These are phyloP conservation scores for Chloropsis hardwickii DNA, from an alignment of 2,113 vertebrate species.

Conservation along the genomic window DNA sequence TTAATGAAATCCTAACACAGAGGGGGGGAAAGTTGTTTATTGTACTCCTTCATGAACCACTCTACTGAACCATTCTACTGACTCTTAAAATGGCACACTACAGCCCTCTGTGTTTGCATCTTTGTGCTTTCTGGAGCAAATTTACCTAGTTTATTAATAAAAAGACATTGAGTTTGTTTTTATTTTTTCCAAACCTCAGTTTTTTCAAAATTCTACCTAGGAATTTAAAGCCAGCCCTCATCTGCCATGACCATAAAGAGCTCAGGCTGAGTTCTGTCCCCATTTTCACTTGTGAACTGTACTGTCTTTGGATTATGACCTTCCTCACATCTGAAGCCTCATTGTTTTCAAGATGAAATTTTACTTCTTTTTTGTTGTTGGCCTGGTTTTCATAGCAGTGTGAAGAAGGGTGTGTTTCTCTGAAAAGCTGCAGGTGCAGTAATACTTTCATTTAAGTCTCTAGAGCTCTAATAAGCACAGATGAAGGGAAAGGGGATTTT, in stretches of 20 bases:
- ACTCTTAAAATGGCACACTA: not conserved
- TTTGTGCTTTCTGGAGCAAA: not conserved
- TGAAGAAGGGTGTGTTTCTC: conserved; percentile 46
- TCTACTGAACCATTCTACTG: not conserved
- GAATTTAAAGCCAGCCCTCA: conserved; percentile 15
- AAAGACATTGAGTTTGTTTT: not conserved
- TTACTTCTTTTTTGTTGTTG: conserved; percentile 42
- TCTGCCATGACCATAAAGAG: not conserved
- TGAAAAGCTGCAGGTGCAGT: conserved; percentile 28
- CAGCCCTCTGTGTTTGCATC: not conserved
- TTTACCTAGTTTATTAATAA: not conserved
- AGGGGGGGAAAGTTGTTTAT: not conserved
- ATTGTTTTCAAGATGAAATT: conserved; percentile 45
- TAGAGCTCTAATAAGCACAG: conserved; percentile 31
- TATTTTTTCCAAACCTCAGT: not conserved
- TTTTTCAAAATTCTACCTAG: conserved; percentile 24
- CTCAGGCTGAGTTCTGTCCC: conserved; percentile 60
- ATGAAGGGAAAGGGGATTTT: conserved; percentile 12
- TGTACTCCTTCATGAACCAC: not conserved
- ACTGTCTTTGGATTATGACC: conserved; percentile 47
- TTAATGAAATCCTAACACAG: not conserved
- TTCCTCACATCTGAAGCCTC: conserved; percentile 40
- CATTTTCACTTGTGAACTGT: conserved; percentile 30
- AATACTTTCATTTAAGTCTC: conserved; percentile 28
- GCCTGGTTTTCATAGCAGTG: conserved; percentile 35